Evolutionary conservation across 1,140 invertebrate genomes (phyloP).

Genomic region (Danaus melanippus): DNA sequence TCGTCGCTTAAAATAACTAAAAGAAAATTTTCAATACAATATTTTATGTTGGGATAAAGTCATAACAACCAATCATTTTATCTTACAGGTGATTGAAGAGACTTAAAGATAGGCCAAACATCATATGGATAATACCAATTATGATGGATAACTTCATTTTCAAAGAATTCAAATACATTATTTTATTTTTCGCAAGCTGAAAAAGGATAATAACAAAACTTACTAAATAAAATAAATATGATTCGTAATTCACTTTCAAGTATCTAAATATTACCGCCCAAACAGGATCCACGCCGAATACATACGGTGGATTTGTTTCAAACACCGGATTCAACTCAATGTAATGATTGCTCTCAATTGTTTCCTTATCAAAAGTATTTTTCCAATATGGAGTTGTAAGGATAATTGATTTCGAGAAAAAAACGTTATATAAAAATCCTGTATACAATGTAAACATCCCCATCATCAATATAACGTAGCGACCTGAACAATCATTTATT

Average conservation of each 20-base stretch:
- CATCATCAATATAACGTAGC: conserved; percentile 89
- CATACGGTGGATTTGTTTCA: conserved; percentile 32
- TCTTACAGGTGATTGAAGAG: conserved; percentile 86
- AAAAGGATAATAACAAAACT: conserved; percentile 45
- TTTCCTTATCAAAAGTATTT: conserved; percentile 52
- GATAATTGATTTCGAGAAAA: conserved; percentile 82
- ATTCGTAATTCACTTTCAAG: too few relatives aligned
- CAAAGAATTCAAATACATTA: conserved; percentile 91
- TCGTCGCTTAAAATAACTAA: conserved; percentile 79
- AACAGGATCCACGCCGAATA: conserved; percentile 38
- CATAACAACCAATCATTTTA: background rate
- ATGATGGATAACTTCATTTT: conserved; percentile 97
- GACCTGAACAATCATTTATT: conserved; percentile 38
- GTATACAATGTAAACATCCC: conserved; percentile 85
- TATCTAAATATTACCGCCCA: conserved; percentile 27
- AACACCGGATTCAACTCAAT: conserved; percentile 33
- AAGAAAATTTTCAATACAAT: conserved; percentile 31
- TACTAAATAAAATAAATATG: conserved; percentile 1
- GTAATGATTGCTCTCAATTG: conserved; percentile 29
- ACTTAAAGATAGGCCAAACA: conserved; percentile 87
- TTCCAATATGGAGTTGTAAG: conserved; percentile 81
- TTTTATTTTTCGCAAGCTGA: conserved; percentile 87
- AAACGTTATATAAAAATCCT: conserved; percentile 88
- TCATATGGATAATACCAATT: conserved; percentile 92
- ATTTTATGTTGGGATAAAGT: background rate